phyloP scores from a whole-genome alignment of 2,113 vertebrate species.

The Sander vitreus region DNA sequence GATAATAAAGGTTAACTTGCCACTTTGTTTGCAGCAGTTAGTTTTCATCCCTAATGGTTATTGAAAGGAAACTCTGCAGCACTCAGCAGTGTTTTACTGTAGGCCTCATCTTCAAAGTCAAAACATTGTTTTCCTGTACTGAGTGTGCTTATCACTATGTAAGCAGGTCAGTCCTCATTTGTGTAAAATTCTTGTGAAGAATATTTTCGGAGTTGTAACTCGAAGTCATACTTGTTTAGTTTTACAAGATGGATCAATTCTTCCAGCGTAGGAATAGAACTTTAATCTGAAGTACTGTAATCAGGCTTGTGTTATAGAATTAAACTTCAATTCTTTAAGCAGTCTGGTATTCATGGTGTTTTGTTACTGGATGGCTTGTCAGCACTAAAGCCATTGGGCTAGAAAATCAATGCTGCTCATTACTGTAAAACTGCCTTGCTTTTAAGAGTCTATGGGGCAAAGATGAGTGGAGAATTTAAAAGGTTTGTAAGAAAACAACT shows the following conservation, averaged over 20 bases:
- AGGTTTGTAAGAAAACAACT: conserved; percentile 51
- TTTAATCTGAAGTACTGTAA: conserved; percentile 2
- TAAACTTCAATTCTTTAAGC: conserved; percentile 26
- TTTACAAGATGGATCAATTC: conserved; percentile 13
- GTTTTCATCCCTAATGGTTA: conserved; percentile 47
- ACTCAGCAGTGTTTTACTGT: conserved; percentile 25
- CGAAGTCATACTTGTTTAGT: conserved; percentile 27
- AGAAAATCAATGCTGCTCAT: conserved; percentile 71
- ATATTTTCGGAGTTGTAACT: neutral
- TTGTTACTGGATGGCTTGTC: conserved; percentile 56
- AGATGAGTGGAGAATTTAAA: conserved; percentile 52
- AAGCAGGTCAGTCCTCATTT: conserved; percentile 66
- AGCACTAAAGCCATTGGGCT: conserved; percentile 37
- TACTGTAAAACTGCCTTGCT: conserved; percentile 55
- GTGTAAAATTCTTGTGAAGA: conserved; percentile 22
- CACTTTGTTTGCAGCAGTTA: conserved; percentile 29
- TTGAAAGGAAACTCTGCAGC: conserved; percentile 42
- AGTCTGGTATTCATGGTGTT: conserved; percentile 38
- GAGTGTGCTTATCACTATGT: conserved; percentile 48
- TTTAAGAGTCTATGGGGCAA: conserved; percentile 53
- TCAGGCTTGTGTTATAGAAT: conserved; percentile 2
- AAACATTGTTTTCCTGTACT: conserved; percentile 55
- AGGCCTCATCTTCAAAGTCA: conserved; percentile 55
- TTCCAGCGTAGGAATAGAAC: neutral
- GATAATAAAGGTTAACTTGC: conserved; percentile 48